Evolutionary conservation across 2,797 vertebrate species (phyloP), one percentile per base, ranked within the genome.

Genomic region (Sebastiscus tertius): DNA sequence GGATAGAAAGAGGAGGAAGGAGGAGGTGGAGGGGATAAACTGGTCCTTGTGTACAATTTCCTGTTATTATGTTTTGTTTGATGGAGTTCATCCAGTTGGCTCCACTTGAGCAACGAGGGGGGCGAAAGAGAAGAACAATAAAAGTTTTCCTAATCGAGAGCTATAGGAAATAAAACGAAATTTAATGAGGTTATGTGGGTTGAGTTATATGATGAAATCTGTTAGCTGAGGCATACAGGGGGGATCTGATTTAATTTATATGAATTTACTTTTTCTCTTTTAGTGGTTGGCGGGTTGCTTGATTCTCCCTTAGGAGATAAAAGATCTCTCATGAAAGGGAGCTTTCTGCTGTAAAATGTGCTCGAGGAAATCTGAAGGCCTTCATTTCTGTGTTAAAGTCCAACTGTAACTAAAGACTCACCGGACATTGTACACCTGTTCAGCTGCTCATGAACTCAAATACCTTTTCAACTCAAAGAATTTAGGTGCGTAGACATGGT

Each of bases 131-230:
- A 52, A 8, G 33, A 46, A 46, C 56, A 59, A 72, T 36, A 83
- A 69, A 72, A 85, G 68, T 84, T 86, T 83, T 77, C n/a, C 75
- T 62, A 73, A 91, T 91, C 81, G 81, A 67, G 60, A 76, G 69
- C 80, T 85, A 91, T 73, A 72, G 82, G 84, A 89, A 84, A 86
- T 76, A 88, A 90, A 86, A 89, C 75, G 59, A 80, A 72, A 90
- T 92, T 95, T 92, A 66, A 94, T 94, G 86, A 93, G 90, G 83
- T 83, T 89, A 71, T 94, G 89, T 91, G 92, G 85, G 86, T 69
- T 77, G 78, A 93, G 93, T 93, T 91, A 93, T 86, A 90, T 77
- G 75, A 88, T 87, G 81, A 82, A 86, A 89, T 88, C 82, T 86
- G 85, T 88, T 84, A 87, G 83, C 80, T 67, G 74, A 78, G 80